These are phyloP conservation scores for Drosophila simulans DNA, from an alignment of 1,140 invertebrate species.

Conservation along the genomic window DNA sequence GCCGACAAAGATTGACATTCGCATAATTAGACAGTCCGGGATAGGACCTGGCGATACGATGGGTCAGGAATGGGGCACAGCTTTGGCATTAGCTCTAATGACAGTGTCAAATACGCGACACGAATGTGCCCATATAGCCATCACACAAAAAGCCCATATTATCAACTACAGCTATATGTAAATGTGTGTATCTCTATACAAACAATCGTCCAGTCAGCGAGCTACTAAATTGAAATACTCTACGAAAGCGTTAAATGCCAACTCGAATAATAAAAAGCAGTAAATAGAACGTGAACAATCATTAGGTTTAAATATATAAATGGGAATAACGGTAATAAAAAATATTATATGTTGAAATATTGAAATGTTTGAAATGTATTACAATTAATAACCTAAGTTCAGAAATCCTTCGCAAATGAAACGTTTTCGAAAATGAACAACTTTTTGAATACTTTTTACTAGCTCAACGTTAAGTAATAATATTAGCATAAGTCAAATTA, in stretches of 20 bases:
- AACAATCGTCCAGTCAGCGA: constrained; percentile 8
- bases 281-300: too few species aligned
- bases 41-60: background rate
- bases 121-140: constrained; percentile 20
- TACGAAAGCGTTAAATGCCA: background rate
- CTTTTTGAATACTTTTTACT: too few species aligned
- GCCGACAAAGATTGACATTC: constrained; percentile 59
- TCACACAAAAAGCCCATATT: constrained; percentile 30
- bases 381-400: too few species aligned
- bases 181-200: constrained; percentile 23
- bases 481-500: too few species aligned
- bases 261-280: too few species aligned
- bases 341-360: background rate
- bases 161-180: constrained; percentile 27
- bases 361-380: too few species aligned
- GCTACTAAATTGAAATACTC: background rate
- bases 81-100: constrained; percentile 50
- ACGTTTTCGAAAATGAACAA: too few species aligned
- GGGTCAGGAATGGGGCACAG: constrained; percentile 4
- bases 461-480: too few species aligned
- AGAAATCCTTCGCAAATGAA: too few species aligned
- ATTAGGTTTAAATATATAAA: too few species aligned
- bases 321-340: background rate
- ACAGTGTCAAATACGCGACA: constrained; percentile 57
- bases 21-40: constrained; percentile 44